Evolutionary conservation across 2,113 vertebrate species (phyloP).

Genomic region (Epinephelus moara): DNA sequence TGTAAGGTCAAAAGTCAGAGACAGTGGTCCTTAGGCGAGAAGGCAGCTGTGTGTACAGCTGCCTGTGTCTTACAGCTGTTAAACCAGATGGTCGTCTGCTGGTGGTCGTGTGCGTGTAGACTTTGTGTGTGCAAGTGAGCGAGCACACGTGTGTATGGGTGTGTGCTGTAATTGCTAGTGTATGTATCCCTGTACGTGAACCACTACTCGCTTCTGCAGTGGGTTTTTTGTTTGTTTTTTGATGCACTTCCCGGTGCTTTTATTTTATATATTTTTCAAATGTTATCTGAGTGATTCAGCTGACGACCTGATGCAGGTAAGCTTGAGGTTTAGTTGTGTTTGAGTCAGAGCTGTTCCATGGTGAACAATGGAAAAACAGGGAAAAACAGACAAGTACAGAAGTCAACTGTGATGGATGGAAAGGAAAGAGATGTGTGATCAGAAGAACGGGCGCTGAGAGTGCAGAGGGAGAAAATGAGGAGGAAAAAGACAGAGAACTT

Average conservation of each 20-base stretch:
- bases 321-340: slow-evolving; percentile 46
- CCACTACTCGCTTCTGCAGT: background rate
- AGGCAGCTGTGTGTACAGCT: slow-evolving; percentile 51
- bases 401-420: slow-evolving; percentile 62
- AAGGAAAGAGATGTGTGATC: slow-evolving; percentile 60
- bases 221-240: background rate
- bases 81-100: slow-evolving; percentile 65
- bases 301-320: slow-evolving; percentile 18
- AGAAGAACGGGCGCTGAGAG: slow-evolving; percentile 60
- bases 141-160: background rate
- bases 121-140: slow-evolving; percentile 20
- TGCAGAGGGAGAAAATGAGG: slow-evolving; percentile 61
- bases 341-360: slow-evolving; percentile 69
- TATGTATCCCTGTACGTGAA: background rate
- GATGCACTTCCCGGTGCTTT: background rate
- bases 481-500: slow-evolving; percentile 76
- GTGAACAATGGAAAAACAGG: slow-evolving; percentile 60
- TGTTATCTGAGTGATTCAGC: slow-evolving; percentile 1
- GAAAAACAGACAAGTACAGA: slow-evolving; percentile 58
- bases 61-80: slow-evolving; percentile 64
- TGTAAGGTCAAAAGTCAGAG: slow-evolving; percentile 44
- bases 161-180: background rate
- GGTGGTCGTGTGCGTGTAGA: slow-evolving; percentile 33
- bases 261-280: background rate
- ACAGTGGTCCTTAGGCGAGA: slow-evolving; percentile 24